Evolutionary conservation across 2,888 invertebrate species (phyloP).

Genomic region (Brachypalpus laphriformis): DNA sequence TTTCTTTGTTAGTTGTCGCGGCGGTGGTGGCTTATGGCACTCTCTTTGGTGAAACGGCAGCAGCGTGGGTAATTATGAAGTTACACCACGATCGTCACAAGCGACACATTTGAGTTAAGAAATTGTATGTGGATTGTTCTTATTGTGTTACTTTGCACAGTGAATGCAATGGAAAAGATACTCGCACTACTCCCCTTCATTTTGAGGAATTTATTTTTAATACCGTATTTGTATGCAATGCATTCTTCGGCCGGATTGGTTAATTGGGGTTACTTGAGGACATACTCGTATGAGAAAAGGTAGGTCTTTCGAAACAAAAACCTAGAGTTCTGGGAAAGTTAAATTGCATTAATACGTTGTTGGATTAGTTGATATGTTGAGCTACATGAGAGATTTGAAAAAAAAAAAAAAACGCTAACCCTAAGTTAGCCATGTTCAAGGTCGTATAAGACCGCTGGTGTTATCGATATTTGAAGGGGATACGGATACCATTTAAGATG

Average conservation of each 20-base stretch:
- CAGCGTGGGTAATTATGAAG: conserved; percentile 44
- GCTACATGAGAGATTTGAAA: not conserved
- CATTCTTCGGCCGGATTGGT: not conserved
- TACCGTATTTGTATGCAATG: conserved; percentile 40
- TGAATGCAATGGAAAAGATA: conserved; percentile 21
- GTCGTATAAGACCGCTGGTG: no score
- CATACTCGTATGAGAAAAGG: not conserved
- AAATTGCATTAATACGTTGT: not conserved
- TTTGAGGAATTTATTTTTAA: conserved; percentile 26
- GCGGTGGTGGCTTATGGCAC: conserved; percentile 7
- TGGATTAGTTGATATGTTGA: not conserved
- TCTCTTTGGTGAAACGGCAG: not conserved
- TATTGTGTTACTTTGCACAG: not conserved
- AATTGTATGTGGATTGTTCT: conserved; percentile 30
- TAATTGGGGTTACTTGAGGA: conserved; percentile 57
- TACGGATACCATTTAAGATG: no score
- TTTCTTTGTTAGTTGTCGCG: not conserved
- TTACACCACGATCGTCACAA: conserved; percentile 49
- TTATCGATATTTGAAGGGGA: no score
- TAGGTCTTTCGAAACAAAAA: no score
- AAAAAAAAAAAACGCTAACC: no score
- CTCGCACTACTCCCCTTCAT: not conserved
- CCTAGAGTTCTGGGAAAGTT: not conserved
- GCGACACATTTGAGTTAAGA: conserved; percentile 43
- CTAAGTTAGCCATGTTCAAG: no score